These are phyloP conservation scores for Sprattus sprattus DNA, from an alignment of 2,113 vertebrate species.

Conservation along the genomic window DNA sequence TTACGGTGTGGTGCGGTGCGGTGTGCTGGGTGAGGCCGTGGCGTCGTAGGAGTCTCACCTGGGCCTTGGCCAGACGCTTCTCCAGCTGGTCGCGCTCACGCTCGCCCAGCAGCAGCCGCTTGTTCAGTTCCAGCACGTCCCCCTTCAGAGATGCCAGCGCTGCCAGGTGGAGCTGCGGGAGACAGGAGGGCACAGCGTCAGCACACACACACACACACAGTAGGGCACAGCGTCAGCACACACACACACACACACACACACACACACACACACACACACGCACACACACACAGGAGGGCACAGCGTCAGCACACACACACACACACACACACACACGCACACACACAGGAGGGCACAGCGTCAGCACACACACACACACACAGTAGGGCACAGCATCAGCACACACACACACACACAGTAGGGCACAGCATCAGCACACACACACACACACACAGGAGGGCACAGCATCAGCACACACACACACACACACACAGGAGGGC, in stretches of 20 bases:
- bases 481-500: background rate
- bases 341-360: background rate
- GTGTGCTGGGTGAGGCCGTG: background rate
- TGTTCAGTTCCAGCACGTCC: constrained; percentile 83
- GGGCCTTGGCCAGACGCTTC: constrained; percentile 83
- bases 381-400: too few species aligned
- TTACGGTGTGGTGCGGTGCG: background rate
- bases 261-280: constrained; percentile 21
- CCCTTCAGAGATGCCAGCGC: constrained; percentile 84
- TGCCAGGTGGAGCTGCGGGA: constrained; percentile 78
- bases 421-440: background rate
- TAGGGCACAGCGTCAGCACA: background rate
- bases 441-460: background rate
- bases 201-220: background rate
- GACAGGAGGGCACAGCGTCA: background rate
- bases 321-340: constrained; percentile 27
- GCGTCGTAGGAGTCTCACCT: constrained; percentile 67
- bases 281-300: background rate
- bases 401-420: too few species aligned
- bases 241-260: constrained; percentile 16
- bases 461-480: background rate
- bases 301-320: background rate
- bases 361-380: background rate
- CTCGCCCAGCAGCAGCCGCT: constrained; percentile 82
- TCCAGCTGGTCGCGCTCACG: constrained; percentile 79